Evolutionary conservation across 1,140 invertebrate genomes (phyloP).

Genomic region (Arctopsyche grandis): DNA sequence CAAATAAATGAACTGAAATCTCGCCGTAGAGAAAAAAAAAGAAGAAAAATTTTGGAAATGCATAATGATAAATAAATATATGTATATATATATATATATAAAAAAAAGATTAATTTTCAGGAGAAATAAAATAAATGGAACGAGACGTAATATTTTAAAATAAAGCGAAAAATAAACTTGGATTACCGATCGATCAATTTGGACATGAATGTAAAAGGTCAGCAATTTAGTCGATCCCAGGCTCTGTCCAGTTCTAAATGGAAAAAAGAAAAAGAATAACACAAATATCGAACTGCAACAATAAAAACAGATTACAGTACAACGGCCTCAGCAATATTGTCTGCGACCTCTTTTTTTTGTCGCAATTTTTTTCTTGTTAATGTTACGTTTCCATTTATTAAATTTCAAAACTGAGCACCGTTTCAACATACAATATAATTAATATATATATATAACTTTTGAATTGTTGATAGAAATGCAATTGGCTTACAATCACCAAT

Average conservation of each 20-base stretch:
- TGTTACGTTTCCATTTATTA: constrained; percentile 10
- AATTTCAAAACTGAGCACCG: constrained; percentile 21
- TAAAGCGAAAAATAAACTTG: too few relatives aligned
- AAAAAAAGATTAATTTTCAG: too few relatives aligned
- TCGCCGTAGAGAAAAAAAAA: too few relatives aligned
- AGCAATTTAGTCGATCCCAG: background rate
- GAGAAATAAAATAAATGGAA: too few relatives aligned
- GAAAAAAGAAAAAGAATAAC: constrained; percentile 8
- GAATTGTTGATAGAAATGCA: too few relatives aligned
- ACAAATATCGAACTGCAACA: background rate
- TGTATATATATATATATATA: too few relatives aligned
- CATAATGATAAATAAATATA: too few relatives aligned
- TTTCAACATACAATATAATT: background rate
- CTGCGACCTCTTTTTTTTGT: constrained; percentile 8
- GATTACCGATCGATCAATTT: background rate
- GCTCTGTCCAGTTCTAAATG: background rate
- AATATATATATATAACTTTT: background rate
- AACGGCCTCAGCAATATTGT: background rate
- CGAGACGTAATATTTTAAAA: too few relatives aligned
- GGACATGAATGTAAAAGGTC: background rate
- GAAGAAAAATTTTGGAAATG: too few relatives aligned
- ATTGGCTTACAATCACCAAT: too few relatives aligned
- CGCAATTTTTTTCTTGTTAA: background rate
- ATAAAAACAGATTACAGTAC: background rate
- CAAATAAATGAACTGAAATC: too few relatives aligned